Conservation (phyloP, 2,797 vertebrate species). For the Malurus leucopterus region DNA sequence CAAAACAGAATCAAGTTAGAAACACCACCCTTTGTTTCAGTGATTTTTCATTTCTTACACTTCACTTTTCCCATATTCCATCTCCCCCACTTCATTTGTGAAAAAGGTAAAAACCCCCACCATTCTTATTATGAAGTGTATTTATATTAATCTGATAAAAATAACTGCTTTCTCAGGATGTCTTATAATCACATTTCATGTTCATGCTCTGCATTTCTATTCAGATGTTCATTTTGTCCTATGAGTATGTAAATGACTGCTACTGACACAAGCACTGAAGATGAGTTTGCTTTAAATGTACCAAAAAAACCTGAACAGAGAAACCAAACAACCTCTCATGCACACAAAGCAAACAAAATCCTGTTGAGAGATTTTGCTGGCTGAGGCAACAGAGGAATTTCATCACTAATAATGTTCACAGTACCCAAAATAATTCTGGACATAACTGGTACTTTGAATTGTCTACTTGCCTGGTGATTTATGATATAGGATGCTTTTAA, state of each 20-base stretch:
- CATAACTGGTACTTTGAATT: neutral
- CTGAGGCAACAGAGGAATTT: neutral
- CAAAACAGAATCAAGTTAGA: neutral
- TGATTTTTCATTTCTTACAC: neutral
- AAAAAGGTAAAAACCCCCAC: neutral
- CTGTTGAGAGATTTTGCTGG: neutral
- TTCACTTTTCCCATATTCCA: neutral
- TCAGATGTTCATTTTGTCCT: neutral
- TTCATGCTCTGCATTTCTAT: neutral
- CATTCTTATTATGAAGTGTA: neutral
- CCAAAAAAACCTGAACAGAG: neutral
- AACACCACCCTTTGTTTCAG: neutral
- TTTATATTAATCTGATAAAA: neutral
- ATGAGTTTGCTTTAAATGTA: neutral
- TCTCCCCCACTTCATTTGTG: neutral
- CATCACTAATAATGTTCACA: neutral
- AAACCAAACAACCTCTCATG: neutral
- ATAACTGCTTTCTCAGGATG: neutral
- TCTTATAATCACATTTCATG: neutral
- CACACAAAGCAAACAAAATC: neutral
- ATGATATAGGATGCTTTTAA: neutral
- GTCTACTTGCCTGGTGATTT: neutral
- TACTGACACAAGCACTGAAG: neutral
- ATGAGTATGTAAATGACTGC: neutral
- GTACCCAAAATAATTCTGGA: constrained; percentile 1